Percentiles rank a stretch among this genome's conserved stretches.
Conservation (phyloP, 2,113 vertebrate genomes). For the Myotis davidii region DNA sequence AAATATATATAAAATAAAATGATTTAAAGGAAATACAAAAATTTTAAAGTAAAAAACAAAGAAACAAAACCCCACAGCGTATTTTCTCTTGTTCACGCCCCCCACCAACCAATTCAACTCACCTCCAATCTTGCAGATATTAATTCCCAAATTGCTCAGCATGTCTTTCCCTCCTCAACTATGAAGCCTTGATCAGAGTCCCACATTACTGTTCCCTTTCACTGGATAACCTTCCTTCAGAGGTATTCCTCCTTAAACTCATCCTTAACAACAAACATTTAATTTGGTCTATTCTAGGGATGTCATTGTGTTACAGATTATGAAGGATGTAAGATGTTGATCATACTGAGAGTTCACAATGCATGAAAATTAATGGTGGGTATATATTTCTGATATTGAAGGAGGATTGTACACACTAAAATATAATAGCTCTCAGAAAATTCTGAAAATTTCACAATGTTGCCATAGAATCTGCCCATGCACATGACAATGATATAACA, state of each 20-base stretch:
- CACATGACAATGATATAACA: neutral
- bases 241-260: neutral
- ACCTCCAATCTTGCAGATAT: neutral
- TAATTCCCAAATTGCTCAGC: neutral
- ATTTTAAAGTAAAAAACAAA: no score
- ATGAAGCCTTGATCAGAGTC: neutral
- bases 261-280: neutral
- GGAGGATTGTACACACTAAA: neutral
- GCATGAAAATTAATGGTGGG: neutral
- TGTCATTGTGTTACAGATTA: neutral
- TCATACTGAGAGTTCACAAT: neutral
- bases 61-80: neutral
- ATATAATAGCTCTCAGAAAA: neutral
- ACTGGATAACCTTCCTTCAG: neutral
- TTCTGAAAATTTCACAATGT: neutral
- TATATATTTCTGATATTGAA: neutral
- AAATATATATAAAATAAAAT: no score
- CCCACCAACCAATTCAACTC: neutral
- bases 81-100: neutral
- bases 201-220: neutral
- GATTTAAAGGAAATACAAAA: no score
- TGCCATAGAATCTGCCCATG: neutral
- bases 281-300: neutral
- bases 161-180: neutral
- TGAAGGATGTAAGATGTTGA: neutral